These are phyloP conservation scores for Peromyscus aztecus DNA, from an alignment of 2,797 vertebrate species.

Conservation along the genomic window DNA sequence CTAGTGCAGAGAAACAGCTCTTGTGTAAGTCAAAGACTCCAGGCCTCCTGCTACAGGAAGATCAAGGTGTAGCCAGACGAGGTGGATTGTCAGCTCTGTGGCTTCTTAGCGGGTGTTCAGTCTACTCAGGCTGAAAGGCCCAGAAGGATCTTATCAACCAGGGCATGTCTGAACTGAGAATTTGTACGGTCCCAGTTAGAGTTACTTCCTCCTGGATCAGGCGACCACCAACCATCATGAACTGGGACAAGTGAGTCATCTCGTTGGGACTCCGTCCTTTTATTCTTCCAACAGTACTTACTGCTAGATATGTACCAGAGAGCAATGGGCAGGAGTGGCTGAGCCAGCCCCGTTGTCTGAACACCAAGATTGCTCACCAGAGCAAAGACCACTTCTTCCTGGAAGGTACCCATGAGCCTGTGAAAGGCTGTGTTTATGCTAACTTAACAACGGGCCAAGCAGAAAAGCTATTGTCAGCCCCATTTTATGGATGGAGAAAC, in stretches of 20 bases:
- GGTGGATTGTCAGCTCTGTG: background rate
- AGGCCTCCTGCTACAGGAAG: background rate
- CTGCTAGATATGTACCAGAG: too few species aligned
- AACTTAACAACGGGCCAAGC: background rate
- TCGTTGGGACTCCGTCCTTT: background rate
- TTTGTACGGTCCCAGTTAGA: background rate
- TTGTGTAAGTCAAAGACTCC: background rate
- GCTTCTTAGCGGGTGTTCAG: background rate
- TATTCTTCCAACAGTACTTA: background rate
- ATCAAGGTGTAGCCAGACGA: background rate
- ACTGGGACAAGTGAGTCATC: background rate
- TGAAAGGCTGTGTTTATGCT: background rate
- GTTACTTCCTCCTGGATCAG: background rate
- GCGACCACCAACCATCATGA: fast-evolving
- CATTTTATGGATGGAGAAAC: constrained; percentile 32
- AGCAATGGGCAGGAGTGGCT: background rate
- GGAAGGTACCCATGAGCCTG: background rate
- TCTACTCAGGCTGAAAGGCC: background rate
- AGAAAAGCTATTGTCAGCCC: background rate
- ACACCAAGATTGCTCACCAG: background rate
- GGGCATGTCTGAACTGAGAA: background rate
- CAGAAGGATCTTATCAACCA: background rate
- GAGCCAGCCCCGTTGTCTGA: background rate
- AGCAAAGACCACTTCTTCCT: background rate
- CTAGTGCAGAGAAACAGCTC: background rate